phyloP scores from a whole-genome alignment of 2,888 invertebrate genomes.

The Torymus texanus region DNA sequence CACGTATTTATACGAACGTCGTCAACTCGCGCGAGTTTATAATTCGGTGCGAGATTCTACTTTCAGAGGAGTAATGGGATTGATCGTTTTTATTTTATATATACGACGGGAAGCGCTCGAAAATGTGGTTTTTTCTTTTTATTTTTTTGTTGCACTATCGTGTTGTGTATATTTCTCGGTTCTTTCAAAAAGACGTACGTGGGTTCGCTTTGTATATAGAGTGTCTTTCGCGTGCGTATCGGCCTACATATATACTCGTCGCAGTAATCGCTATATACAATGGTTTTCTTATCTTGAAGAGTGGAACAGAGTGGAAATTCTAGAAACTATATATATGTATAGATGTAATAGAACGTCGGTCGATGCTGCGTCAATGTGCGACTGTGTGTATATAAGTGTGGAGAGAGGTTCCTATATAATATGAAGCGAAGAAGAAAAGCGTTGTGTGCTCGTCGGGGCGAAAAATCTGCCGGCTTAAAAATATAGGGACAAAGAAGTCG shows the following conservation, averaged over 20 bases:
- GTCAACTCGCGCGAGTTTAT: background rate
- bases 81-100: conserved; percentile 22
- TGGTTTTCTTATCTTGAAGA: background rate
- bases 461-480: no score
- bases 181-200: background rate
- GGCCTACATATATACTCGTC: background rate
- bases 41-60: conserved; percentile 57
- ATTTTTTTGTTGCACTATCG: conserved; percentile 5
- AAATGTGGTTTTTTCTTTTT: conserved; percentile 11
- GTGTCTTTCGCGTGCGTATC: background rate
- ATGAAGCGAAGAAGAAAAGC: no score
- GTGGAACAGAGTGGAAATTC: conserved; percentile 16
- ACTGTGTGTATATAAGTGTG: no score
- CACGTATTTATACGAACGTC: no score
- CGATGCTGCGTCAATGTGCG: no score
- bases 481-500: no score
- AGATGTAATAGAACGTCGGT: no score
- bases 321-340: conserved; percentile 1
- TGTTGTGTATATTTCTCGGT: background rate
- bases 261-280: background rate
- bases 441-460: no score
- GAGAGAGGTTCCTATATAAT: no score
- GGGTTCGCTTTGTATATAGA: background rate
- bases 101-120: conserved; percentile 47
- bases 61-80: conserved; percentile 31